These are phyloP conservation scores for Oxyura jamaicensis DNA, from an alignment of 2,113 vertebrate species.

Conservation along the genomic window DNA sequence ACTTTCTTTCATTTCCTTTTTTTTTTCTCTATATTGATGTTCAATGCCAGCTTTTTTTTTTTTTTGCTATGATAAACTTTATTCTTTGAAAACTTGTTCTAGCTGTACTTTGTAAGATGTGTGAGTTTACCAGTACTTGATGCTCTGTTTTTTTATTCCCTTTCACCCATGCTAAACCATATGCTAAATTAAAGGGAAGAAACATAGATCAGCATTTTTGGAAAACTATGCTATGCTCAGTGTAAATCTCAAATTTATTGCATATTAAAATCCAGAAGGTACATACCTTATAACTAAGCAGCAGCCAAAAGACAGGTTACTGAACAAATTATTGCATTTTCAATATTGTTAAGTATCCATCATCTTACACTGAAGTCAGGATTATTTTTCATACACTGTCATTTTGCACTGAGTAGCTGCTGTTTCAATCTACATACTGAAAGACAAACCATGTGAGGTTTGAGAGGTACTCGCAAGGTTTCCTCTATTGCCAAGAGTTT, in stretches of 20 bases:
- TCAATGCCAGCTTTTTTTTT: background rate
- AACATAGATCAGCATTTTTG: background rate
- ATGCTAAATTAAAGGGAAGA: background rate
- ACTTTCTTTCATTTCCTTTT: background rate
- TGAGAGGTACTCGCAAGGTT: background rate
- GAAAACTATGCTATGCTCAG: fast-evolving
- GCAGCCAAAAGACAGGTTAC: background rate
- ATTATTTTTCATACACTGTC: background rate
- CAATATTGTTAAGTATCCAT: background rate
- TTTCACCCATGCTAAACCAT: background rate
- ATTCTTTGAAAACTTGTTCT: background rate
- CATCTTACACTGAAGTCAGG: background rate
- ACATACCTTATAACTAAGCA: background rate
- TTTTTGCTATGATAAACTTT: background rate
- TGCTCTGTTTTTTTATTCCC: background rate
- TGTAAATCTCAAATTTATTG: background rate
- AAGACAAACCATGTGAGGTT: background rate
- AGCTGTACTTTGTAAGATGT: background rate
- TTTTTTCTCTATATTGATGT: background rate
- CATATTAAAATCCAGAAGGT: background rate
- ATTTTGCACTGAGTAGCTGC: background rate
- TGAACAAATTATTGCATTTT: background rate
- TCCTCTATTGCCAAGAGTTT: background rate
- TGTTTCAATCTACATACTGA: background rate
- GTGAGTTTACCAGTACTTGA: background rate